Conservation (phyloP, 2,113 vertebrate species). For the Platysteira castanea region DNA sequence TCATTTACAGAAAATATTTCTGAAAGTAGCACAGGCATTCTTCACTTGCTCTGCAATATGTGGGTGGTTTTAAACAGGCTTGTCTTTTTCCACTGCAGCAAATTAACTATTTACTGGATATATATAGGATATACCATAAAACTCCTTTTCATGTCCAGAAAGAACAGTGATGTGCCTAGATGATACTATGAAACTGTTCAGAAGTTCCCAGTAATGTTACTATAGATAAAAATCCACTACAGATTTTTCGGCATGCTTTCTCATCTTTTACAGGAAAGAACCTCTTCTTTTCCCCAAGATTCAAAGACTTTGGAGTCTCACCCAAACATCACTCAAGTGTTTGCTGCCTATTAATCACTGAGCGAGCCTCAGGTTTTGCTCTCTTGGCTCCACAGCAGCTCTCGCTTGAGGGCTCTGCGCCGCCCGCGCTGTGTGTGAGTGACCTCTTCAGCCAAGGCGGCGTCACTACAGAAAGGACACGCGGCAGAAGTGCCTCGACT, state of each 20-base stretch:
- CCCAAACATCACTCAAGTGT: not conserved
- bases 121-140: not conserved
- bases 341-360: not conserved
- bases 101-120: not conserved
- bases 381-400: not conserved
- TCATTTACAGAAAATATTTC: not conserved
- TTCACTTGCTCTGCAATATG: not conserved
- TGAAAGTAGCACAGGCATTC: not conserved
- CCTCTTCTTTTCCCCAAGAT: not conserved
- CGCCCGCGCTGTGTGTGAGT: not conserved
- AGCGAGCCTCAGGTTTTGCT: not conserved
- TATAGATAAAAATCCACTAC: not conserved
- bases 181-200: not conserved
- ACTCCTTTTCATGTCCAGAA: not conserved
- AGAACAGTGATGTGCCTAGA: not conserved
- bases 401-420: not conserved
- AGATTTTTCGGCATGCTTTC: not conserved
- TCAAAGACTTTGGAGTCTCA: not conserved
- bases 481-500: not conserved
- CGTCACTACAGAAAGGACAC: not conserved
- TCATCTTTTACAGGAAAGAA: not conserved
- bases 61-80: not conserved
- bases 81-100: not conserved
- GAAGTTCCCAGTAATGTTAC: not conserved
- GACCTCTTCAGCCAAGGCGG: slow-evolving; percentile 31